Evolutionary conservation across 1,140 invertebrate genomes (phyloP).

Genomic region (Cotesia glomerata): DNA sequence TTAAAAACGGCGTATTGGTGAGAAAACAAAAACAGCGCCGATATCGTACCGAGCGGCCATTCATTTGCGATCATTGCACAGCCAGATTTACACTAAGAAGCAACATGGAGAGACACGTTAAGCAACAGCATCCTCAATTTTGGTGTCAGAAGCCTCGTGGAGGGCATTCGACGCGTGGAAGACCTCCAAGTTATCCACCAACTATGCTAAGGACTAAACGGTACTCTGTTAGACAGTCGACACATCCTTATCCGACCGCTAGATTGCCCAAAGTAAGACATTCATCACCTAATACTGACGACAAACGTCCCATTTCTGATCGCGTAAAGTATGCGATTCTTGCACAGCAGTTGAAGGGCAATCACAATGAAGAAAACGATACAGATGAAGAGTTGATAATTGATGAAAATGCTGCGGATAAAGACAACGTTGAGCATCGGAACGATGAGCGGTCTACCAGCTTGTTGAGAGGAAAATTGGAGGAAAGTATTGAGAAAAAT

Average conservation of each 20-base stretch:
- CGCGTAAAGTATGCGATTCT: conserved; percentile 81
- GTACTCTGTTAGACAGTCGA: conserved; percentile 25
- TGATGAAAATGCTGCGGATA: conserved; percentile 65
- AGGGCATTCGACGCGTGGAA: conserved; percentile 60
- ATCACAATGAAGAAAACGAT: conserved; percentile 62
- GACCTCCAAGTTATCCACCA: conserved; percentile 56
- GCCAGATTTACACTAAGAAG: conserved; percentile 88
- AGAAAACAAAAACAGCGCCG: conserved; percentile 89
- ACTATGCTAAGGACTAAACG: conserved; percentile 40
- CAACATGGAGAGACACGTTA: conserved; percentile 93
- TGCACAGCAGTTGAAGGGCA: conserved; percentile 75
- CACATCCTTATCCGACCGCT: conserved; percentile 36
- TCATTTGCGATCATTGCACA: conserved; percentile 86
- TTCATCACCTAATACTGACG: conserved; percentile 30
- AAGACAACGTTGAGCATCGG: conserved; percentile 26
- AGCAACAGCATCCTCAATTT: conserved; percentile 89
- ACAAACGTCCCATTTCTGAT: conserved; percentile 67
- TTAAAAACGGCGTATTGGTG: conserved; percentile 87
- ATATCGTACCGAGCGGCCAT: conserved; percentile 89
- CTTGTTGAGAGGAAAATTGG: conserved; percentile 51
- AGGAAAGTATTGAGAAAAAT: conserved; percentile 31
- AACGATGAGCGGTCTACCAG: conserved; percentile 49
- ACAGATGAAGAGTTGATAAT: conserved; percentile 76
- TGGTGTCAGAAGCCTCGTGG: conserved; percentile 79
- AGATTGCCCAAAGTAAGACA: conserved; percentile 39